Evolutionary conservation across 2,888 invertebrate species (phyloP), one percentile per base, ranked within the genome.

Genomic region (Tricholauxania praeusta): DNA sequence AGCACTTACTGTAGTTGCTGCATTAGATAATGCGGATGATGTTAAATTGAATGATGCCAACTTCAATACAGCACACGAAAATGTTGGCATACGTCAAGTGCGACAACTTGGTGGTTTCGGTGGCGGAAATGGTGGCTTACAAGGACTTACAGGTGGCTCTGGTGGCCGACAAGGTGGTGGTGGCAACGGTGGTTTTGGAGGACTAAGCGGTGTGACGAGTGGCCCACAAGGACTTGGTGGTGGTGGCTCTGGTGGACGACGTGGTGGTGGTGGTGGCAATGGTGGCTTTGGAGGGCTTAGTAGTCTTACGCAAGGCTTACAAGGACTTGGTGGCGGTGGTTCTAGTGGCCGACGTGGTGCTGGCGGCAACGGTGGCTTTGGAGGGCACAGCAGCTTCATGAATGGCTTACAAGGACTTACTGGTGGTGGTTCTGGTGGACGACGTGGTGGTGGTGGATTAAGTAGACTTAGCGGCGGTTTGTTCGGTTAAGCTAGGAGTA

Each of bases 161-260:
- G 39, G 39, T 39, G 39, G 39, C 3, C 28, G 4, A 39, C 55
- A 8, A 5, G 17, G n/a, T 12, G 19, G 19, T 53, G 8, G 55
- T 53, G 17, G 55, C 17, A 53, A 19, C 52, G n/a, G 19, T 53
- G n/a, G 17, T 10, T 53, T 12, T 12, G 15, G 55, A 7, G 52
- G 15, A 0, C 39, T 10, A 0, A 10, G 39, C 39, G 10, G 39
- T 10, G 0, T 39, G 1, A 52, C n/a, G 3, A 52, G 5, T 52
- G 19, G 55, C 5, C 5, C 5, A 53, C 17, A 53, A 53, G 55
- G 59, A 22, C 17, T n/a, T 7, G 57, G 12, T 7, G 39, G 39
- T 62, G 62, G 62, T 32, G 62, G 62, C 39, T 62, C 12, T 62
- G 62, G 47, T 39, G 64, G 64, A 1, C 15, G 19, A 15, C 17